These are phyloP conservation scores for Eclectus roratus DNA, from an alignment of 2,113 vertebrate genomes.

Conservation along the genomic window DNA sequence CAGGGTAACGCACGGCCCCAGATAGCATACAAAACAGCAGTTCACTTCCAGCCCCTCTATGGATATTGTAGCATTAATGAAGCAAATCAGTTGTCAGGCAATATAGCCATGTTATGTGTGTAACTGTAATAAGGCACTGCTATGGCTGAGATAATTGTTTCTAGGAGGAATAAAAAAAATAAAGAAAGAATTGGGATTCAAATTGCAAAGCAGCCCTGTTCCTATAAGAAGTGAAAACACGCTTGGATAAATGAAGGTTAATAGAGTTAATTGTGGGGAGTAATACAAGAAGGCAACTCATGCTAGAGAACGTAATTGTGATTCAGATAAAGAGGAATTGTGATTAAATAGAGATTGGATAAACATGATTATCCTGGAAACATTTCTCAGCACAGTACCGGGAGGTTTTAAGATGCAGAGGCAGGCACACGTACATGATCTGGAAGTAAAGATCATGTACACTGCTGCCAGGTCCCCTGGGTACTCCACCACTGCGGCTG, in stretches of 20 bases:
- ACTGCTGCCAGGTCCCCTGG: accelerated
- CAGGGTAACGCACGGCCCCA: neutral
- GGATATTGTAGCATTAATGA: neutral
- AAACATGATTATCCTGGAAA: neutral
- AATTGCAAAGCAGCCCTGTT: neutral
- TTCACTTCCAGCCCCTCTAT: neutral
- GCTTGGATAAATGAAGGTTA: conserved; percentile 21
- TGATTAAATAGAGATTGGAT: conserved; percentile 21
- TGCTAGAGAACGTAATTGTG: neutral
- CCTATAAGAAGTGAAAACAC: neutral
- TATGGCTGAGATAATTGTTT: neutral
- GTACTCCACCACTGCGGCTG: accelerated
- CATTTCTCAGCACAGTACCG: neutral
- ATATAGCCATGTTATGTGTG: neutral
- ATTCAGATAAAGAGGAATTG: conserved; percentile 6
- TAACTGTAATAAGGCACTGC: neutral
- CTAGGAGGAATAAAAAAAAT: neutral
- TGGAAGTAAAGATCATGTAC: neutral
- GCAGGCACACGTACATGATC: neutral
- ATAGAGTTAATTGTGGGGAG: neutral
- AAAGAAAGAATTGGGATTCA: neutral
- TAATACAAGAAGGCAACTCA: neutral
- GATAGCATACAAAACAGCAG: neutral
- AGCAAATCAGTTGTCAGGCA: neutral
- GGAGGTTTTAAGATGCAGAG: neutral